Evolutionary conservation across 1,140 invertebrate genomes (phyloP).

Genomic region (Cyclina sinensis): DNA sequence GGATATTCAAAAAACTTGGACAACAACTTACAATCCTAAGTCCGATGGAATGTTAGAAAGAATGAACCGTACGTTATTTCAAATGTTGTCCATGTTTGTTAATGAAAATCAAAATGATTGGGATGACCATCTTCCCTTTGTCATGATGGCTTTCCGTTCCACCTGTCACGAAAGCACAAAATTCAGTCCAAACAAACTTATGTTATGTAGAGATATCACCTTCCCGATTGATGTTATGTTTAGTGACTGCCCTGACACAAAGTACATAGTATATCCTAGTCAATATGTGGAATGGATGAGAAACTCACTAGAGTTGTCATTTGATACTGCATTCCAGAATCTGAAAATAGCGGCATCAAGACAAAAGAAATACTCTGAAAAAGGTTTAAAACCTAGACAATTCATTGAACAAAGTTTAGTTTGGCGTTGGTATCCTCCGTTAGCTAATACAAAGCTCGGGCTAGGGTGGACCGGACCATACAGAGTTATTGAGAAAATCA

Average conservation of each 20-base stretch:
- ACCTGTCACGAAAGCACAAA: slow-evolving; percentile 47
- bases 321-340: slow-evolving; percentile 25
- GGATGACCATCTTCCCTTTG: slow-evolving; percentile 65
- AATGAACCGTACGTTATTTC: slow-evolving; percentile 20
- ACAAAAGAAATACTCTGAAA: slow-evolving; percentile 17
- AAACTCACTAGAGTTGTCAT: background rate
- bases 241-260: slow-evolving; percentile 16
- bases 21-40: slow-evolving; percentile 65
- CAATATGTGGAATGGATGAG: slow-evolving; percentile 38
- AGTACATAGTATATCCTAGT: background rate
- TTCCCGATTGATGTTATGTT: slow-evolving; percentile 15
- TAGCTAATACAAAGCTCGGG: slow-evolving; percentile 3
- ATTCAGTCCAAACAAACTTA: slow-evolving; percentile 36
- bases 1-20: slow-evolving; percentile 67
- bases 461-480: slow-evolving; percentile 62
- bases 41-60: slow-evolving; percentile 36
- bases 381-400: slow-evolving; percentile 17
- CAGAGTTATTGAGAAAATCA: slow-evolving; percentile 5
- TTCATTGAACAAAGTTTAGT: background rate
- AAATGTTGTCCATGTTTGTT: slow-evolving; percentile 54
- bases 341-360: slow-evolving; percentile 16
- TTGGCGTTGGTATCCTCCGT: slow-evolving; percentile 16
- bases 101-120: slow-evolving; percentile 57
- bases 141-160: slow-evolving; percentile 44
- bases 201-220: slow-evolving; percentile 45